Evolutionary conservation across 2,113 vertebrate species (phyloP).

Genomic region (Rhynchopsitta pachyrhyncha): DNA sequence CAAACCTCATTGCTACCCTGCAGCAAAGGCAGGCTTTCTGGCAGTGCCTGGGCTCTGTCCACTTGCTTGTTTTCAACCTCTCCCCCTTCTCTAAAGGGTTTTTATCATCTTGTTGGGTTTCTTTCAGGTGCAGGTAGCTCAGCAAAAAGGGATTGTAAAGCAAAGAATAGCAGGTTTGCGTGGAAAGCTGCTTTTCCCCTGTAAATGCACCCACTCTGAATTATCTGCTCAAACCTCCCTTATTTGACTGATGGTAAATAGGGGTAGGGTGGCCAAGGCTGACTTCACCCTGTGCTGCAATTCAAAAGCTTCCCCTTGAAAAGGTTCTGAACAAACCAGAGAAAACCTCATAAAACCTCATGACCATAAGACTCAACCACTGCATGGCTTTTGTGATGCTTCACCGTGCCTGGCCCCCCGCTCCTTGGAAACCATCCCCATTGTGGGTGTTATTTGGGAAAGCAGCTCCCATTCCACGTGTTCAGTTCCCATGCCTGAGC

Average conservation of each 20-base stretch:
- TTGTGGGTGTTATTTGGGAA: not conserved
- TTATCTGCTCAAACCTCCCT: not conserved
- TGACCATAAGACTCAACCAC: rapidly evolving
- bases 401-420: not conserved
- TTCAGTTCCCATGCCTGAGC: not conserved
- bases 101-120: not conserved
- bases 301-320: not conserved
- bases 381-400: rapidly evolving
- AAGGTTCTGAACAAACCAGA: not conserved
- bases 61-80: not conserved
- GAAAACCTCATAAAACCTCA: not conserved
- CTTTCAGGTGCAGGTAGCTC: rapidly evolving
- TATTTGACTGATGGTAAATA: not conserved
- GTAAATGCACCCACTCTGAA: not conserved
- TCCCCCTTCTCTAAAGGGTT: not conserved
- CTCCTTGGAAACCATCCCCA: not conserved
- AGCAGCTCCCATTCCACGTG: not conserved
- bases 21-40: not conserved
- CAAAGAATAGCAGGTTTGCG: not conserved
- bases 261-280: not conserved
- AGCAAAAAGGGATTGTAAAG: not conserved
- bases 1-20: not conserved
- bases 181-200: not conserved
- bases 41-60: not conserved
- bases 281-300: not conserved